phyloP scores from a whole-genome alignment of 2,797 vertebrate genomes.

The Pangasius sanitwongsei region DNA sequence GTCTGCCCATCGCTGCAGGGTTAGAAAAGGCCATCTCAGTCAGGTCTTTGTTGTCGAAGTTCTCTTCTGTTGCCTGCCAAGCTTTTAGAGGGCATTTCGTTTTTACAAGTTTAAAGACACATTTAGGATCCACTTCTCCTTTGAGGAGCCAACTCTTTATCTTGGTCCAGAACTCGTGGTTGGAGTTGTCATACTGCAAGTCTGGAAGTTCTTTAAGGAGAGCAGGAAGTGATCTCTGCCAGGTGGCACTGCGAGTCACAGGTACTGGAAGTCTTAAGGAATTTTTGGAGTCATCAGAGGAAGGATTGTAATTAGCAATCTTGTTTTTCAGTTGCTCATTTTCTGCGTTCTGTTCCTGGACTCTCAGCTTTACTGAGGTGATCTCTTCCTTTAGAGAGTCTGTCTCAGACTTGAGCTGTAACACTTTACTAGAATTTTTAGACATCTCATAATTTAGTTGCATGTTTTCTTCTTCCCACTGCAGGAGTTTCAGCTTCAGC shows the following conservation, averaged over 20 bases:
- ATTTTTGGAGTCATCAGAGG: neutral
- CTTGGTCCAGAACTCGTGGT: conserved; percentile 36
- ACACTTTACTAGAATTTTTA: no score
- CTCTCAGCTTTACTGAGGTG: neutral
- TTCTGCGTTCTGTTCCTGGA: neutral
- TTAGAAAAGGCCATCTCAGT: neutral
- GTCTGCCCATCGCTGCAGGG: neutral
- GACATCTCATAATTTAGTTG: neutral
- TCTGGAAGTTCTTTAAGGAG: conserved; percentile 12
- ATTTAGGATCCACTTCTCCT: neutral
- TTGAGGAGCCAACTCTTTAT: conserved; percentile 6
- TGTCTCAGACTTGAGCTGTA: neutral
- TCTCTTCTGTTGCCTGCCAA: neutral
- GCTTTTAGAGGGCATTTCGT: neutral
- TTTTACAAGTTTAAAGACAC: neutral
- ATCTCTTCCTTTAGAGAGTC: neutral
- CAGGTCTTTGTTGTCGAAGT: neutral
- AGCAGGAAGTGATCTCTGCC: neutral
- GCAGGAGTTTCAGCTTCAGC: neutral
- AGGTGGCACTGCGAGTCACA: neutral
- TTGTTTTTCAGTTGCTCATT: neutral
- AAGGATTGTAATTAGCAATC: neutral
- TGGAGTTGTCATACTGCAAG: conserved; percentile 2
- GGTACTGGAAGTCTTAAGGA: neutral
- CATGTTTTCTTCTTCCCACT: neutral